phyloP scores from a whole-genome alignment of 2,888 invertebrate genomes.

The Pterobdella sp. region DNA sequence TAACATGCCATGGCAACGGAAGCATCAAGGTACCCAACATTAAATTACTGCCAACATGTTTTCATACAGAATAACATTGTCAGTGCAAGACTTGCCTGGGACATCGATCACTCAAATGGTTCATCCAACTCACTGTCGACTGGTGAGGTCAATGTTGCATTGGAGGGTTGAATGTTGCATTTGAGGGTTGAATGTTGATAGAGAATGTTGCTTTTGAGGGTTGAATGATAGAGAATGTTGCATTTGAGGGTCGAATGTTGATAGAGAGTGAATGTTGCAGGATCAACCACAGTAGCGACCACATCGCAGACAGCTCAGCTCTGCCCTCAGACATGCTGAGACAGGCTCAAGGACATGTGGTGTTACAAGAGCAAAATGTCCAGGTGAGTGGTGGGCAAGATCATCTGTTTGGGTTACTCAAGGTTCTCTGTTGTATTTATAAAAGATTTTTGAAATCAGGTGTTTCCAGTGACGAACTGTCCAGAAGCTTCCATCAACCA shows the following conservation, averaged over 20 bases:
- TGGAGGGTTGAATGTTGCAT: neutral
- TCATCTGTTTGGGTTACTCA: too few species aligned
- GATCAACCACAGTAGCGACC: conserved; percentile 54
- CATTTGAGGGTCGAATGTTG: too few species aligned
- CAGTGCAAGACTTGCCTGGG: conserved; percentile 53
- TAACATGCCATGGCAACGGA: conserved; percentile 20
- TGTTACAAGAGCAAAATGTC: conserved; percentile 53
- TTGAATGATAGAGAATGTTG: neutral
- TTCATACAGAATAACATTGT: too few species aligned
- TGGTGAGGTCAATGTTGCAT: conserved; percentile 41
- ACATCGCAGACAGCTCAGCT: conserved; percentile 52
- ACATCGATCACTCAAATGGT: conserved; percentile 53
- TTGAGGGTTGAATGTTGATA: neutral
- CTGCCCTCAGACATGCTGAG: conserved; percentile 53
- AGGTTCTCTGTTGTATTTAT: neutral
- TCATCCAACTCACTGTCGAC: conserved; percentile 52
- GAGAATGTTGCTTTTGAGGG: too few species aligned
- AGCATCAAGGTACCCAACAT: too few species aligned
- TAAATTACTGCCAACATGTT: too few species aligned
- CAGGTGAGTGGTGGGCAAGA: too few species aligned
- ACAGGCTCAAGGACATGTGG: conserved; percentile 53
- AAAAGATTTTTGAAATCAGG: conserved; percentile 22
- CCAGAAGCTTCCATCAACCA: conserved; percentile 32
- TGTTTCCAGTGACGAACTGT: conserved; percentile 34
- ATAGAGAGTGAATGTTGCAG: too few species aligned